Evolutionary conservation across 1,140 invertebrate genomes (phyloP), one percentile per base, ranked within the genome.

Genomic region (Bemisia tabaci): DNA sequence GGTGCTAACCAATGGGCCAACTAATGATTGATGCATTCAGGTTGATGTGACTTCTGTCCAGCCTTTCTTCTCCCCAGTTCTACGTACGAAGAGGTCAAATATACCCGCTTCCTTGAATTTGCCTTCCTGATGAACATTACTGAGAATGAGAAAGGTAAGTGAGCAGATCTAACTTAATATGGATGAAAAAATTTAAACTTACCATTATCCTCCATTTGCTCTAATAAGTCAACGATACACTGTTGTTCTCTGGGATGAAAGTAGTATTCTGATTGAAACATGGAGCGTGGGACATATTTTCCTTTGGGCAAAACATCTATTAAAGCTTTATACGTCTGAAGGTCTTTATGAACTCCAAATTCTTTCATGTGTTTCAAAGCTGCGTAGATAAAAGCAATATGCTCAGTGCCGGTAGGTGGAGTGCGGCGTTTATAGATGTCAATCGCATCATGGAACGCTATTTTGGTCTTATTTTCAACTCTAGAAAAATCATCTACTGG

Each of bases 241-340:
- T 92, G 84, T 74, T 99, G 97, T 72, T 99, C 95, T 78, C 92
- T 91, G 0, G 94, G 91, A 80, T 91, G 97, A 77, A 97, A 92
- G 82, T 88, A 85, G 70, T 95, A 90, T 75, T 95, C 91, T 0
- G 86, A 82, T 81, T 95, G 91, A 73, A 90, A 85, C 22, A 86
- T 76, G 77, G 90, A 95, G 27, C 75, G 80, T 0, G 95, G 85
- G 66, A 97, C 83, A 76, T 94, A 89, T 76, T 86, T 89, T 60
- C 89, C 94, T 78, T 97, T 94, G 0, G 97, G 96, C 76, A 99
- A 86, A 21, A 98, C 83, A 75, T 96, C 85, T 22, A 98, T 79
- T 25, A 99, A 69, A 48, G 84, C 81, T 79, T 97, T 98, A 75
- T 99, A 99, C 0, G 86, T 84, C 72, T 94, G 89, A 17, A 98